Percentiles rank a stretch among this genome's conserved stretches.
Evolutionary conservation across 1,140 invertebrate species (phyloP).

Genomic region (Ectropis grisescens): DNA sequence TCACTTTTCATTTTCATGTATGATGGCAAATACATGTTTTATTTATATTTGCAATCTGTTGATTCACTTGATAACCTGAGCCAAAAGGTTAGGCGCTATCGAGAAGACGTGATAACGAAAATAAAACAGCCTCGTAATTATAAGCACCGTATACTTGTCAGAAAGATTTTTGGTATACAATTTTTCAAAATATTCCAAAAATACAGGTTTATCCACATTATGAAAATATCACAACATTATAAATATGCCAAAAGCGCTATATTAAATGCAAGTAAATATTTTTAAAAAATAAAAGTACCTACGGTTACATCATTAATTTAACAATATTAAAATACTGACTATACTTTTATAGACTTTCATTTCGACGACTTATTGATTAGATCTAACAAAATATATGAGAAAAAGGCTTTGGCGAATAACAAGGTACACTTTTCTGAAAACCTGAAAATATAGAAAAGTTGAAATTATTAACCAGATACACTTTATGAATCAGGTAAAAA

Average conservation of each 20-base stretch:
- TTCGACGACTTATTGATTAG: conserved; percentile 19
- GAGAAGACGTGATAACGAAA: too few species aligned
- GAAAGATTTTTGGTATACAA: conserved; percentile 60
- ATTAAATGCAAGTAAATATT: conserved; percentile 50
- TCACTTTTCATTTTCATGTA: too few species aligned
- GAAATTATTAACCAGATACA: too few species aligned
- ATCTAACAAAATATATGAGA: background rate
- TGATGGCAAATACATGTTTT: too few species aligned
- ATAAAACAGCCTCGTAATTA: too few species aligned
- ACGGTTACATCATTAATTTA: conserved; percentile 47
- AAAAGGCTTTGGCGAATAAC: too few species aligned
- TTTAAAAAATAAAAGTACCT: conserved; percentile 41
- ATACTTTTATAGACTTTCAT: conserved; percentile 23
- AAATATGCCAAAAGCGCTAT: conserved; percentile 53
- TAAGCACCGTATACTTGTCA: conserved; percentile 42
- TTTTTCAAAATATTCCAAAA: conserved; percentile 56
- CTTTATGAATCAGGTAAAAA: too few species aligned
- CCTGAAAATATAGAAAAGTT: too few species aligned
- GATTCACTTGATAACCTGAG: too few species aligned
- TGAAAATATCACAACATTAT: conserved; percentile 54
- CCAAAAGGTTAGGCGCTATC: too few species aligned
- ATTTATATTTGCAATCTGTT: too few species aligned
- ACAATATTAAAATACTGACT: conserved; percentile 40
- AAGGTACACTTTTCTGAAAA: too few species aligned
- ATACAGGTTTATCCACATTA: conserved; percentile 56